These are phyloP conservation scores for Eudyptes chrysolophus DNA, from an alignment of 2,113 vertebrate species.

Conservation along the genomic window DNA sequence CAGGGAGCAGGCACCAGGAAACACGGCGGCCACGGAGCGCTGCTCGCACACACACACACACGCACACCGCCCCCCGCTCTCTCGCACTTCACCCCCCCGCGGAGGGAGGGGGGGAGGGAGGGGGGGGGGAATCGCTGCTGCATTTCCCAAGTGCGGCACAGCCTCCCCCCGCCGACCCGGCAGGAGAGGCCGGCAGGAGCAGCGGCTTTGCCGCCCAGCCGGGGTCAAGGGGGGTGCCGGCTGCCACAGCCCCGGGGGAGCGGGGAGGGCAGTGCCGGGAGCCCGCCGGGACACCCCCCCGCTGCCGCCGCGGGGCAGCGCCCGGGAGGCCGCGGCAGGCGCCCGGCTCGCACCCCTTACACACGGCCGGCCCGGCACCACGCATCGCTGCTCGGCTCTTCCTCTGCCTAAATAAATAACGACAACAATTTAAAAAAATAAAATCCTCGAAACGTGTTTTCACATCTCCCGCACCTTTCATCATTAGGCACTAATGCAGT, in stretches of 20 bases:
- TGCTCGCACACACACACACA: slow-evolving; percentile 31
- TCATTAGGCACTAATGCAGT: not conserved
- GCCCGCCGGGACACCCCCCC: slow-evolving; percentile 30
- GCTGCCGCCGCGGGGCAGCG: not conserved
- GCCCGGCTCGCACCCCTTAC: not conserved
- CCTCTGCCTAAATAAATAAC: not conserved
- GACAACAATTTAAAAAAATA: not conserved
- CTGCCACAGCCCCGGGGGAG: not conserved
- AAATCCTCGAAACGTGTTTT: not conserved
- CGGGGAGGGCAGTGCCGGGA: not conserved
- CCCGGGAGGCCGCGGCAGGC: not conserved
- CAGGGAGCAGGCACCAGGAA: slow-evolving; percentile 91
- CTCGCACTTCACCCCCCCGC: no score
- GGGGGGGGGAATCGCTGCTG: slow-evolving; percentile 15
- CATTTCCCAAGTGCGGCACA: slow-evolving; percentile 9
- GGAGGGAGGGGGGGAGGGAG: not conserved
- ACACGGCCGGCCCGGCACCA: not conserved
- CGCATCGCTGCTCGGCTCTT: not conserved
- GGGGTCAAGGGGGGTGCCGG: not conserved
- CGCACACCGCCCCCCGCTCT: slow-evolving; percentile 53
- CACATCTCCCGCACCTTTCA: not conserved
- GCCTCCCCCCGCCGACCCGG: not conserved
- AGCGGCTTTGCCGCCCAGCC: not conserved
- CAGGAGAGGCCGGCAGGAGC: not conserved
- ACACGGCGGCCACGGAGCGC: slow-evolving; percentile 69